Percentiles rank a stretch among this genome's conserved stretches.
Evolutionary conservation across 2,888 invertebrate species (phyloP).

Genomic region (Aphodius granarius): DNA sequence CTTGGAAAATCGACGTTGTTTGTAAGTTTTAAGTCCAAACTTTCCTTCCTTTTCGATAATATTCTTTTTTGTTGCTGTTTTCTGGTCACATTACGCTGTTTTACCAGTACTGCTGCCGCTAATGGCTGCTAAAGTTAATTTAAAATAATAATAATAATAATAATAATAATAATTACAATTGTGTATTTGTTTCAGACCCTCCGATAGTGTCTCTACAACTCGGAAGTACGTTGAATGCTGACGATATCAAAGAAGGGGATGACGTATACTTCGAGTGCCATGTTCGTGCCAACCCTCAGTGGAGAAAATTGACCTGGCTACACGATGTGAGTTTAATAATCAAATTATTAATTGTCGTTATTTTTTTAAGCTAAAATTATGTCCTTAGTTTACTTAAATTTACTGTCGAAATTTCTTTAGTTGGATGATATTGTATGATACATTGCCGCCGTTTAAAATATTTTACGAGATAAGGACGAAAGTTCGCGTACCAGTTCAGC

Average conservation of each 20-base stretch:
- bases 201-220: conserved; percentile 80
- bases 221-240: conserved; percentile 81
- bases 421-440: no score
- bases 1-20: conserved; percentile 86
- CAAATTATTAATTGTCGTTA: background rate
- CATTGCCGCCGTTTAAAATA: no score
- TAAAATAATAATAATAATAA: no score
- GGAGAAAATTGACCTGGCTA: conserved; percentile 82
- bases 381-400: no score
- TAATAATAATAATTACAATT: no score
- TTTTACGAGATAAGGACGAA: no score
- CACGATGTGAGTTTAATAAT: conserved; percentile 75
- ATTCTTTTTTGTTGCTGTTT: background rate
- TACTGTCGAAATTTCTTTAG: no score
- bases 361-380: no score
- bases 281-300: conserved; percentile 84
- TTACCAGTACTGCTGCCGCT: background rate
- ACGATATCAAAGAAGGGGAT: conserved; percentile 90
- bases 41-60: background rate
- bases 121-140: no score
- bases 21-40: conserved; percentile 67
- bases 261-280: conserved; percentile 93
- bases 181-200: conserved; percentile 66
- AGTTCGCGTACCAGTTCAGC: no score
- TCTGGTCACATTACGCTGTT: no score